phyloP scores from a whole-genome alignment of 2,113 vertebrate species.

The Tetraodon nigroviridis region DNA sequence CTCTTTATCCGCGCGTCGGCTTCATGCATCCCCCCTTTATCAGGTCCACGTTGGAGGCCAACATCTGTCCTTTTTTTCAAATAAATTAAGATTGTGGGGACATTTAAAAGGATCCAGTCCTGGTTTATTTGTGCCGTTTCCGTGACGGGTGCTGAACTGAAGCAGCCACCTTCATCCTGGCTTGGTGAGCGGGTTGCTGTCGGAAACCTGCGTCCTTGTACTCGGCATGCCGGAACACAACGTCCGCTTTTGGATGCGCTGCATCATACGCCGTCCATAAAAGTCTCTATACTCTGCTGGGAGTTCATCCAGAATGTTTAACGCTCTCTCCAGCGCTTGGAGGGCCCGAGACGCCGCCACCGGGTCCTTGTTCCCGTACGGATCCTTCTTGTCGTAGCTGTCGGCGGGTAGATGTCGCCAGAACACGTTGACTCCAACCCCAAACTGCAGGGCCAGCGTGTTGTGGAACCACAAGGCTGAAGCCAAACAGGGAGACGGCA shows the following conservation, averaged over 20 bases:
- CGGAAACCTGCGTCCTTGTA: neutral
- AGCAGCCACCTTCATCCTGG: slow-evolving; percentile 25
- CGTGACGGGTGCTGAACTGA: too few species aligned
- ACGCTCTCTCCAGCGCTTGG: slow-evolving; percentile 84
- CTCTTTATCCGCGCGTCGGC: neutral
- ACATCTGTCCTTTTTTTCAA: too few species aligned
- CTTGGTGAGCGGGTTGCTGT: slow-evolving; percentile 14
- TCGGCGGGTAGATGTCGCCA: slow-evolving; percentile 88
- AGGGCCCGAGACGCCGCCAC: slow-evolving; percentile 81
- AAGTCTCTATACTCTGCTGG: slow-evolving; percentile 91
- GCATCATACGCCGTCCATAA: slow-evolving; percentile 90
- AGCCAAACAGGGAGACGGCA: neutral
- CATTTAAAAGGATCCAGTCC: too few species aligned
- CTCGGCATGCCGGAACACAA: slow-evolving; percentile 41
- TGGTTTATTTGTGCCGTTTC: too few species aligned
- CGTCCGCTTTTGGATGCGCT: slow-evolving; percentile 82
- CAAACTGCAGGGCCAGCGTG: slow-evolving; percentile 88
- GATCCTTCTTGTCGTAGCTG: slow-evolving; percentile 89
- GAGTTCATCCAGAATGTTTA: slow-evolving; percentile 83
- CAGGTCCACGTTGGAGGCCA: too few species aligned
- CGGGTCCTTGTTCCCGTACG: slow-evolving; percentile 93
- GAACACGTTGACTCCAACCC: slow-evolving; percentile 91
- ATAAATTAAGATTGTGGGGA: too few species aligned
- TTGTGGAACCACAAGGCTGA: slow-evolving; percentile 98
- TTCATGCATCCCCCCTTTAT: neutral